Percentiles rank a stretch among this genome's conserved stretches.
phyloP scores from a whole-genome alignment of 2,888 invertebrate species.

The Bunonema sp. region DNA sequence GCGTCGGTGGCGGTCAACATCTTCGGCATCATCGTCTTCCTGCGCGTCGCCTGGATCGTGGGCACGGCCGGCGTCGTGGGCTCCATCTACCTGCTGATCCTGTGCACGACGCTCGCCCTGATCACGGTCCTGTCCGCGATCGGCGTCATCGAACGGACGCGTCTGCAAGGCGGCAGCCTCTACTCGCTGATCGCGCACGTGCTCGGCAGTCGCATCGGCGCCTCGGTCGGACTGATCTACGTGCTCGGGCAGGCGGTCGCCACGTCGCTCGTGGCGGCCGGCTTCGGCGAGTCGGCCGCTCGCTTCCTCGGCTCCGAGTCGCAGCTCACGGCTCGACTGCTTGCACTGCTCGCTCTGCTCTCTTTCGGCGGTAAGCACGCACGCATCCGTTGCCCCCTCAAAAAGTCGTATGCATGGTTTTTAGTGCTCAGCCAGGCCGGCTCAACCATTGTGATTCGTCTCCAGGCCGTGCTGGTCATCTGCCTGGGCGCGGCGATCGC shows the following conservation, averaged over 20 bases:
- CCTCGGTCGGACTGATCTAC: constrained; percentile 77
- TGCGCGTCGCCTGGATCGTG: constrained; percentile 91
- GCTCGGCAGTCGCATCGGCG: constrained; percentile 77
- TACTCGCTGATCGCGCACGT: constrained; percentile 87
- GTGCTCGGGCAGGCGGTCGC: constrained; percentile 95
- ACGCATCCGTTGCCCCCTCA: no score
- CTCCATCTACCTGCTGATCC: constrained; percentile 47
- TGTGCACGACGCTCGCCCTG: constrained; percentile 67
- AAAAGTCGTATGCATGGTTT: no score
- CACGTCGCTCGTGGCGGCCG: constrained; percentile 82
- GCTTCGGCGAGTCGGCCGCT: constrained; percentile 89
- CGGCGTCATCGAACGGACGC: constrained; percentile 82
- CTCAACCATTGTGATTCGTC: constrained; percentile 89
- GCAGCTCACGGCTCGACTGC: constrained; percentile 62
- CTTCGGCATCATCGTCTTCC: constrained; percentile 88
- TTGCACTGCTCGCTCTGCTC: constrained; percentile 46
- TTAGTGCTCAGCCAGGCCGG: constrained; percentile 77
- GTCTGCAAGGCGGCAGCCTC: constrained; percentile 88
- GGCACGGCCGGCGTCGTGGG: constrained; percentile 51
- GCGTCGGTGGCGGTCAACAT: constrained; percentile 91
- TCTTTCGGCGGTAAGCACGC: no score
- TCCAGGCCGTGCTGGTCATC: constrained; percentile 73
- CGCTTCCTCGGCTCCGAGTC: constrained; percentile 60
- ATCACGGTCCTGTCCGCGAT: constrained; percentile 84
- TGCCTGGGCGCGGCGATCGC: constrained; percentile 72